Base-by-base conservation (phyloP, 2,797 vertebrate genomes). In the Poecilia picta region DNA sequence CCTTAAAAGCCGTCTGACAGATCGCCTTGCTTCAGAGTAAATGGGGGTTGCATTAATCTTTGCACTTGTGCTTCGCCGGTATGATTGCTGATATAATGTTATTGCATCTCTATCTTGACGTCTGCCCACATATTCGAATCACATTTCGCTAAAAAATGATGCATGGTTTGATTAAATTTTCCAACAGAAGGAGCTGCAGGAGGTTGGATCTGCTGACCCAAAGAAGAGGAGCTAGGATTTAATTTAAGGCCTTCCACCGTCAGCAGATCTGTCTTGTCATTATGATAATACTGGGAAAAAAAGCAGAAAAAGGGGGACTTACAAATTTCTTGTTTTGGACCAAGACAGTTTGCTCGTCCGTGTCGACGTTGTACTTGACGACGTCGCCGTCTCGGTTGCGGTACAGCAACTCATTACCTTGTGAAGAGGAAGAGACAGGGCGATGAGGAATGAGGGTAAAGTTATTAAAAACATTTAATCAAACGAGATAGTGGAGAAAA, bases 261-360 rank as follows among this genome's bases (percentile, higher is more conserved):
- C 80, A 75, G 41, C 36, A 53, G 39, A 79, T 59, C 2, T 20
- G 72, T 79, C 55, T 64, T 53, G 7, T 25, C 8, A 74, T 18
- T 28, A 71, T 46, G 46, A 28, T 71, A 28, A 71, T 4, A 4
- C 41, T 28, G 12, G 25, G 25, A 55, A 47, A 36, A 31, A 59
- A 45, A 57, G 18, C 3, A 4, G 41, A 36, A 57, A 39, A 66
- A 18, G 7, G 18, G 11, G 23, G 72, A 53, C 98, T 99, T 94
- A 99, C 98, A 94, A 99, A 98, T 93, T 97, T 98, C 93, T 97
- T 98, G 95, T 97, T 97, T 88, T 98, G 97, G 91, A 99, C 97
- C 94, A 99, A 87, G 86, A 97, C 74, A 4, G 94, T 97, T 78
- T 95, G 97, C 71, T 92, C 93, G 49, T 96, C 95, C 0, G 96